Base-by-base conservation (phyloP, 2,888 invertebrate species). In the Galerucella pusilla region DNA sequence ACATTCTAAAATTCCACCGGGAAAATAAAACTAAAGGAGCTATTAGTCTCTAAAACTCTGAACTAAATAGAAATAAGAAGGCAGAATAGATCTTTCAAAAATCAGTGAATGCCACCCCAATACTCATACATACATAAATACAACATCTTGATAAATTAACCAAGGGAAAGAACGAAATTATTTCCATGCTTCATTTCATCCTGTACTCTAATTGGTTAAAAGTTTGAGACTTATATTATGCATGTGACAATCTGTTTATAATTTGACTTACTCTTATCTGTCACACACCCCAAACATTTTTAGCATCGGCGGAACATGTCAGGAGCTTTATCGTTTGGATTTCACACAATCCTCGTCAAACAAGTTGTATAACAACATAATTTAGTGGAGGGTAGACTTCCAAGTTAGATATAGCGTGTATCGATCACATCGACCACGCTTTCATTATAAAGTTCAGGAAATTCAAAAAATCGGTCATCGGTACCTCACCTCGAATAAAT, bases 261-360 rank as follows among this genome's bases (percentile, higher is more conserved):
- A 28, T 61, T 61, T 28, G 28, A 42, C 45, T 64, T 64, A 42
- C n/a, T 64, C n/a, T 64, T 35, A 42, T 64, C 64, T 42, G 14
- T 42, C n/a, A 9, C 45, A 7, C 35, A 35, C 35, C 64, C 28
- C 16, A 45, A 65, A 65, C 45, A 46, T 20, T 65, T 20, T 65
- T 65, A 65, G 20, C 9, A 65, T 46, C 46, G 46, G 4, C 81
- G 84, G 83, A 84, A 84, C 85, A 83, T 84, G 85, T 83, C 83
- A 84, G 83, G 81, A 80, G 80, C 82, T 79, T 80, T 82, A 80
- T 80, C 80, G 75, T 78, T 80, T 77, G 84, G 84, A 84, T 84
- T 83, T 80, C 78, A 59, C 68, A 45, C 68, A 83, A 84, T 84
- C 84, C 84, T 85, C 80, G 81, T 80, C 79, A 85, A 85, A 85